Percentiles rank a stretch among this genome's conserved stretches.
Conservation (phyloP, 2,113 vertebrate genomes). For the Eurystomus gularis region DNA sequence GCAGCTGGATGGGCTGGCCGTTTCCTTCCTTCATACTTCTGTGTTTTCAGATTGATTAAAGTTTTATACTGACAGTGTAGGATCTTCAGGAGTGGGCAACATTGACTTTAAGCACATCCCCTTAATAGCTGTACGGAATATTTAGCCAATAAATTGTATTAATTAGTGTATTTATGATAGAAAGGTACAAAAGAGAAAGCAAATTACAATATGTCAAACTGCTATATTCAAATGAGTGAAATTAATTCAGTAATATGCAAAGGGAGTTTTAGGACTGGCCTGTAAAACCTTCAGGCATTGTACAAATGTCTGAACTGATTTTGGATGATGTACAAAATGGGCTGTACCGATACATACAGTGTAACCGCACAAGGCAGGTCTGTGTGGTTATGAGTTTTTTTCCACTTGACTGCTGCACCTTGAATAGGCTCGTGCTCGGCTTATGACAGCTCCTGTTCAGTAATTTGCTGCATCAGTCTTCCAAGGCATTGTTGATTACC, state of each 20-base stretch:
- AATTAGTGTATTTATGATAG: neutral
- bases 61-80: neutral
- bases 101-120: neutral
- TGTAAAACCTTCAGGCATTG: neutral
- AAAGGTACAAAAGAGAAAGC: neutral
- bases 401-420: neutral
- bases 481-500: neutral
- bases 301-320: neutral
- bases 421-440: neutral
- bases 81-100: neutral
- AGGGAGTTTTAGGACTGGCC: neutral
- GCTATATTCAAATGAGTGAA: neutral
- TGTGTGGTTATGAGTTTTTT: neutral
- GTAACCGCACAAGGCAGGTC: neutral
- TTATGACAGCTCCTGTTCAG: neutral
- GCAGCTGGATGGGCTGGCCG: neutral
- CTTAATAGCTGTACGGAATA: neutral
- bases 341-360: neutral
- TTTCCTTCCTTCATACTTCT: neutral
- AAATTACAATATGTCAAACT: neutral
- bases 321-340: neutral
- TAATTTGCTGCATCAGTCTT: neutral
- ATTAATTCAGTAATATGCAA: neutral
- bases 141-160: neutral
- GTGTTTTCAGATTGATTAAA: neutral